These are phyloP conservation scores for Chiridota heheva DNA, from an alignment of 35 echinoderm and acorn worm genomes.

Conservation along the genomic window DNA sequence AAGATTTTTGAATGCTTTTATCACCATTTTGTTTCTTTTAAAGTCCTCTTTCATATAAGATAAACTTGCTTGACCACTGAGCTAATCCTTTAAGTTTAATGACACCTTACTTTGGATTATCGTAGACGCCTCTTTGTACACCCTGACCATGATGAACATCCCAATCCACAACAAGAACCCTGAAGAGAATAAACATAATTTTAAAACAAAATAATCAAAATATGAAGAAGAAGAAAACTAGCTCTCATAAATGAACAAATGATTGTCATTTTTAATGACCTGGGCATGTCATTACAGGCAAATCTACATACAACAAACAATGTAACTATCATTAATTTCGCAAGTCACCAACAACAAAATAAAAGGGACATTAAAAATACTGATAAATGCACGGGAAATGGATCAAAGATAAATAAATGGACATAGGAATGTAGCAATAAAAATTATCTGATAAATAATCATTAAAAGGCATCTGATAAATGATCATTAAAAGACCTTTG, in stretches of 20 bases:
- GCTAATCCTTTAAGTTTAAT: too few relatives aligned
- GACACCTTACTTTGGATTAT: slow-evolving; percentile 88
- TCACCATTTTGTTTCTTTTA: too few relatives aligned
- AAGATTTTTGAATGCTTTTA: too few relatives aligned
- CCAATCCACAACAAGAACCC: slow-evolving; percentile 95
- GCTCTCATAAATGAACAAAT: background rate
- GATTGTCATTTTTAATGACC: background rate
- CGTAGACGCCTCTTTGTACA: slow-evolving; percentile 72
- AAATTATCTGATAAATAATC: too few relatives aligned
- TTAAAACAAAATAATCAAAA: background rate
- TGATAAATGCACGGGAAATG: too few relatives aligned
- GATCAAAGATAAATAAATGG: too few relatives aligned
- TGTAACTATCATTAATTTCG: background rate
- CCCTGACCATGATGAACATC: slow-evolving; percentile 99
- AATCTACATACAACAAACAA: background rate
- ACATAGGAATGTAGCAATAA: too few relatives aligned
- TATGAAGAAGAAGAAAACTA: background rate
- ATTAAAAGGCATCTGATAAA: too few relatives aligned
- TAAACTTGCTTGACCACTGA: too few relatives aligned
- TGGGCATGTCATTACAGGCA: too few relatives aligned
- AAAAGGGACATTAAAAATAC: background rate
- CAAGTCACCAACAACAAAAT: background rate
- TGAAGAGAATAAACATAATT: slow-evolving; percentile 28
- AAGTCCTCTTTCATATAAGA: too few relatives aligned
- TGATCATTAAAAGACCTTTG: too few relatives aligned